Evolutionary conservation across 2,888 invertebrate genomes (phyloP).

Genomic region (Chloromyia formosa): DNA sequence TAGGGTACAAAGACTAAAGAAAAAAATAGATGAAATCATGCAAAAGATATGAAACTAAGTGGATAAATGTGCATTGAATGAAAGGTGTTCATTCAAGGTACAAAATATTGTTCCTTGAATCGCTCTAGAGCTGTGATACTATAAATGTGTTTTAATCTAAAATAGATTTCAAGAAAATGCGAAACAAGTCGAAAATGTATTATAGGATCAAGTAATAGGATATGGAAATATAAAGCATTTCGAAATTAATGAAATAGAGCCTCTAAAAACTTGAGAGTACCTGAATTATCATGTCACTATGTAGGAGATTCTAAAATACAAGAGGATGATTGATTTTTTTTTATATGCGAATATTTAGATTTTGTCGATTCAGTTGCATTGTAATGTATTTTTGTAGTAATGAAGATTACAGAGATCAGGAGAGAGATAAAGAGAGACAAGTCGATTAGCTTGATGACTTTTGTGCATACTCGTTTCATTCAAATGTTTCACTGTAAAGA

Average conservation of each 20-base stretch:
- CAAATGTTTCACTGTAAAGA: too few relatives aligned
- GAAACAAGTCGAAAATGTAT: neutral
- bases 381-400: slow-evolving; percentile 10
- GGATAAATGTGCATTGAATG: too few relatives aligned
- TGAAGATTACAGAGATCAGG: too few relatives aligned
- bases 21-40: too few relatives aligned
- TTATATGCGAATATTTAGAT: too few relatives aligned
- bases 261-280: slow-evolving; percentile 54
- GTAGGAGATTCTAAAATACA: slow-evolving; percentile 62
- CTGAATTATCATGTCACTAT: slow-evolving; percentile 63
- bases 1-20: too few relatives aligned
- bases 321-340: slow-evolving; percentile 52
- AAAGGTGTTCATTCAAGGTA: too few relatives aligned
- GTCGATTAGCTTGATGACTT: slow-evolving; percentile 14
- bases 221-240: slow-evolving; percentile 21
- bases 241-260: neutral
- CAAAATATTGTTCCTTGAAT: too few relatives aligned
- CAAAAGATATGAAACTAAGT: too few relatives aligned
- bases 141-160: too few relatives aligned
- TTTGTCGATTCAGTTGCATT: slow-evolving; percentile 34
- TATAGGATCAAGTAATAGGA: slow-evolving; percentile 7
- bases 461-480: slow-evolving; percentile 19
- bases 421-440: neutral
- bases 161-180: too few relatives aligned
- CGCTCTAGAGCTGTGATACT: too few relatives aligned